phyloP scores from a whole-genome alignment of 2,888 invertebrate species.

The Drosophila subquinaria region DNA sequence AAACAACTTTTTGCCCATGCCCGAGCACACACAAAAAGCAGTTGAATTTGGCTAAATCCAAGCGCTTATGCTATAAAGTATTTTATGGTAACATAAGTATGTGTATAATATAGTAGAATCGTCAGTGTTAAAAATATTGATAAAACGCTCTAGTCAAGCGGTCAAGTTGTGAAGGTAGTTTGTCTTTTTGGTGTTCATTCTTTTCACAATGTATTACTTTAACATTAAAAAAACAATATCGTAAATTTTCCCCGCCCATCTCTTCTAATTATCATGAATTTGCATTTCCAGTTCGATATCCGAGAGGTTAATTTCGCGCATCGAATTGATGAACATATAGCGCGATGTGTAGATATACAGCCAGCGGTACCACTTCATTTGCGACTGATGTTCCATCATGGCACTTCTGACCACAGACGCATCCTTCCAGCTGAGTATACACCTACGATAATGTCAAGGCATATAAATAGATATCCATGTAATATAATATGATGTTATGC shows the following conservation, averaged over 20 bases:
- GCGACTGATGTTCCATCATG: constrained; percentile 95
- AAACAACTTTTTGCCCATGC: constrained; percentile 41
- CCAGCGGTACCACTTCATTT: constrained; percentile 97
- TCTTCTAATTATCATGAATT: constrained; percentile 86
- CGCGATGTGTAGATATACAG: constrained; percentile 95
- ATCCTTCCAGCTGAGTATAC: constrained; percentile 89
- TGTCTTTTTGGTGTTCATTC: constrained; percentile 70
- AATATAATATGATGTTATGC: constrained; percentile 50
- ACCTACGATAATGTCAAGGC: constrained; percentile 86
- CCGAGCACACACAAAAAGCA: constrained; percentile 33
- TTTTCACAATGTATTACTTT: constrained; percentile 46
- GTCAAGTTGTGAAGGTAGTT: constrained; percentile 61
- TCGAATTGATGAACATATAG: constrained; percentile 95
- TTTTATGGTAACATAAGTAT: constrained; percentile 35
- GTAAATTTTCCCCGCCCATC: background rate
- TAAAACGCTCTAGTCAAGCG: constrained; percentile 31
- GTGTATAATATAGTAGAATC: constrained; percentile 66
- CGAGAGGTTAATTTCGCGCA: constrained; percentile 90
- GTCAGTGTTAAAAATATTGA: constrained; percentile 61
- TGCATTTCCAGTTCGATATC: constrained; percentile 92
- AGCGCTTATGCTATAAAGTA: constrained; percentile 46
- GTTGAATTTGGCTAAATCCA: constrained; percentile 53
- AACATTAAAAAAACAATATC: constrained; percentile 11
- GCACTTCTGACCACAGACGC: constrained; percentile 89
- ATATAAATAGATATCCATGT: background rate